These are phyloP conservation scores for Rhizomys pruinosus DNA, from an alignment of 2,113 vertebrate species.

Conservation along the genomic window DNA sequence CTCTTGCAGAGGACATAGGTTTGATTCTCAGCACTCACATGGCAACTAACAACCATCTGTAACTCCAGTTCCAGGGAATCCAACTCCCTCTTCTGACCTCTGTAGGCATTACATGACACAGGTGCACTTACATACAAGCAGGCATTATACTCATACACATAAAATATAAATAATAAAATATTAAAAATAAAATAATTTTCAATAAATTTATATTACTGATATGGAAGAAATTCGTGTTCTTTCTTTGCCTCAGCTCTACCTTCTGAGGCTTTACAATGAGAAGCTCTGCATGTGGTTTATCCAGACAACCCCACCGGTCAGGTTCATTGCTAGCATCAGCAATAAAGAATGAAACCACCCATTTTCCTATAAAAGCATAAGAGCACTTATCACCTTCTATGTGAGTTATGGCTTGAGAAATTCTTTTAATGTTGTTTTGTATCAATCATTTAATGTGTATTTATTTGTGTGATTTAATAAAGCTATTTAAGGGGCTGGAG, in stretches of 20 bases:
- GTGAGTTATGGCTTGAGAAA: constrained; percentile 62
- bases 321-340: not conserved
- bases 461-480: constrained; percentile 71
- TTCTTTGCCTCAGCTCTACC: not conserved
- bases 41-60: no score
- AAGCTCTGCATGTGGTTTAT: not conserved
- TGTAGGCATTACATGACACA: no score
- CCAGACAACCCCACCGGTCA: not conserved
- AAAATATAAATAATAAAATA: no score
- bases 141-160: no score
- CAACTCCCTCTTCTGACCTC: no score
- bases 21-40: no score
- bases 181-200: no score
- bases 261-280: not conserved
- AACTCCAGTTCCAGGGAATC: no score
- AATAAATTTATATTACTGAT: no score
- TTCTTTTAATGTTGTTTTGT: constrained; percentile 68
- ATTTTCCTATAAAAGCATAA: constrained; percentile 57
- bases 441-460: constrained; percentile 70
- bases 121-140: no score
- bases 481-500: no score
- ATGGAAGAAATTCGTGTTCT: not conserved
- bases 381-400: not conserved
- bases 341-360: constrained; percentile 46
- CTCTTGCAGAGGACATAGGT: no score